Conservation (phyloP, 2,797 vertebrate species). For the Scolopax rusticola region DNA sequence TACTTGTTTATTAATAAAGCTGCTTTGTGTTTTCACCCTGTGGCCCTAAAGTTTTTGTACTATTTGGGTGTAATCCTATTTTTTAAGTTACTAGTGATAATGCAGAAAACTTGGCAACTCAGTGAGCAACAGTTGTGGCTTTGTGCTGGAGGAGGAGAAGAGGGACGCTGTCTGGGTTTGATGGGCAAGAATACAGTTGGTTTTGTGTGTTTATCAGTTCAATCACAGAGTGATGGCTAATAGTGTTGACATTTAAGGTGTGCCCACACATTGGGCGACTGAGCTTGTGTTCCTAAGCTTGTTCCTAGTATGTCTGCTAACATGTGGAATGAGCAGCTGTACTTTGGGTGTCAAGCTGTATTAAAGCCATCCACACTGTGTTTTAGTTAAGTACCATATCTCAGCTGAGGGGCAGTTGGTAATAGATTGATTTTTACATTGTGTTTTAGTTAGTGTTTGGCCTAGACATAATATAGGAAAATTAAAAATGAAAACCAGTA, state of each 20-base stretch:
- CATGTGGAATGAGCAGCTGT: conserved; percentile 16
- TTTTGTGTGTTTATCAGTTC: conserved; percentile 4
- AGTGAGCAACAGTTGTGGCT: background rate
- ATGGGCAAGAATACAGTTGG: background rate
- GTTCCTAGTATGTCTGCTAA: background rate
- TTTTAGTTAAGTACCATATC: background rate
- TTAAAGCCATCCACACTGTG: background rate
- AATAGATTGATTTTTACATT: background rate
- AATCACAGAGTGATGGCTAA: background rate
- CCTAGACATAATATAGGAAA: background rate
- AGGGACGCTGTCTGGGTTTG: background rate
- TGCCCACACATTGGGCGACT: background rate
- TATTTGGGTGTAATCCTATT: background rate
- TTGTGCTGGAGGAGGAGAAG: conserved; percentile 12
- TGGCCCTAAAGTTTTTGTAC: background rate
- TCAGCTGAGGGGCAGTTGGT: background rate
- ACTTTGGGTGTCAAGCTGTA: background rate
- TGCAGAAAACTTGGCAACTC: conserved; percentile 11
- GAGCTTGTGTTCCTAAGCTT: background rate
- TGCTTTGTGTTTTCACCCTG: background rate
- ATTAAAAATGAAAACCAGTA: background rate
- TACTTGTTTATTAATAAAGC: background rate
- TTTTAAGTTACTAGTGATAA: conserved; percentile 1
- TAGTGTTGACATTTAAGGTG: background rate
- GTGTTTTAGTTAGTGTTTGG: background rate